Evolutionary conservation across 2,113 vertebrate species (phyloP).

Genomic region (Leucosticte australis): DNA sequence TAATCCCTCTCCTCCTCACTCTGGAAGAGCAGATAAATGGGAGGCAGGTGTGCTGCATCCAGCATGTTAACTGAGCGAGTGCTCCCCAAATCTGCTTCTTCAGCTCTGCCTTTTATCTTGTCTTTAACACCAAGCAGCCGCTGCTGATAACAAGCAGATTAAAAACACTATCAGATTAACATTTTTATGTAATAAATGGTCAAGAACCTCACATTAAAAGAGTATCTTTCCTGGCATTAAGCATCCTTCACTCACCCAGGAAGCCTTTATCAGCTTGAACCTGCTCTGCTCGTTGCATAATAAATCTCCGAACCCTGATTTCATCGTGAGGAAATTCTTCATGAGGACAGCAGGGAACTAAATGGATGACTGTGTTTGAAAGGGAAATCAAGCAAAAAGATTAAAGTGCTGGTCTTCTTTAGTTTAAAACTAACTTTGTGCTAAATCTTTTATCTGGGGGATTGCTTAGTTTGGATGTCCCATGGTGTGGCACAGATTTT

Average conservation of each 20-base stretch:
- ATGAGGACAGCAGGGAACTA: constrained; percentile 57
- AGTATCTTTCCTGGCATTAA: constrained; percentile 67
- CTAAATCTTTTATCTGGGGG: constrained; percentile 2
- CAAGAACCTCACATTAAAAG: constrained; percentile 64
- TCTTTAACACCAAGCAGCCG: constrained; percentile 38
- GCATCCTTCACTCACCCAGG: constrained; percentile 64
- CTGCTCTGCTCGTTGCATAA: constrained; percentile 55
- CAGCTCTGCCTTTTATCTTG: constrained; percentile 49
- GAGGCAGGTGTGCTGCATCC: constrained; percentile 17
- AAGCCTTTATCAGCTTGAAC: constrained; percentile 72
- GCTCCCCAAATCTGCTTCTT: constrained; percentile 48
- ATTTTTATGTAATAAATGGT: constrained; percentile 69
- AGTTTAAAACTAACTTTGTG: constrained; percentile 37
- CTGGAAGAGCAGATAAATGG: constrained; percentile 40
- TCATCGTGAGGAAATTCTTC: constrained; percentile 62
- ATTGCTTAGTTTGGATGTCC: not conserved
- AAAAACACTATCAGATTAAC: constrained; percentile 70
- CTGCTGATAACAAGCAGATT: constrained; percentile 63
- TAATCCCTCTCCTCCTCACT: constrained; percentile 15
- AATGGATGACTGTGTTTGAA: constrained; percentile 58
- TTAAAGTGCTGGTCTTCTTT: constrained; percentile 40
- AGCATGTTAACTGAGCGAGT: not conserved
- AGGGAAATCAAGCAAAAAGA: constrained; percentile 59
- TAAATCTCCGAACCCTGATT: constrained; percentile 48
- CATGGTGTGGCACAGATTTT: not conserved